Evolutionary conservation across 2,888 invertebrate species (phyloP), one percentile per base, ranked within the genome.

Genomic region (Monoplex corrugatus): DNA sequence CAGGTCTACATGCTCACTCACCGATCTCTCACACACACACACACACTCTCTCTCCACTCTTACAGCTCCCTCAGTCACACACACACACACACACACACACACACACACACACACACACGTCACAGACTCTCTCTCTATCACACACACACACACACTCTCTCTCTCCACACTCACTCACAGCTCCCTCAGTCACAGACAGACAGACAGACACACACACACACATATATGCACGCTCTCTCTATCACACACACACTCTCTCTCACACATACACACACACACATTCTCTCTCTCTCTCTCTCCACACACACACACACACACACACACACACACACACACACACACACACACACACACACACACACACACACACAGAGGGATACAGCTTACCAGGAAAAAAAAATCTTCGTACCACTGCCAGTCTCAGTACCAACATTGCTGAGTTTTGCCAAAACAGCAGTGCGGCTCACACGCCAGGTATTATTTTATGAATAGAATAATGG

Each of bases 261-360:
- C 32, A 72, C n/a, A 72, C 72, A 28, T n/a, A 68, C 68, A 68
- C 68, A 68, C 68, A 19, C 19, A 68, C 68, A 68, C n/a, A 68
- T n/a, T 28, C 68, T 19, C 50, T 50, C 50, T 10, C 50, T 10
- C 63, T 3, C 63, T 23, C 8, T 23, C 63, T 23, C 63, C 13
- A 63, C 8, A 63, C 8, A 16, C 16, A 8, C 16, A 8, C 63
- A 63, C 16, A 63, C 63, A 63, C 63, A 63, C 63, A 63, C 63
- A 23, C 63, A 63, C 63, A 23, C 63, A 23, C 63, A 8, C 63
- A 23, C 63, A 8, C 63, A 23, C 63, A 8, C 63, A 23, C 63
- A 63, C 63, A 63, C 63, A 63, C 63, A 68, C 75, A 75, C 38
- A 38, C 75, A 75, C 75, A 75, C 38, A 75, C 75, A 75, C 75